These are phyloP conservation scores for Notolepis coatsorum DNA, from an alignment of 2,797 vertebrate genomes.

Conservation along the genomic window DNA sequence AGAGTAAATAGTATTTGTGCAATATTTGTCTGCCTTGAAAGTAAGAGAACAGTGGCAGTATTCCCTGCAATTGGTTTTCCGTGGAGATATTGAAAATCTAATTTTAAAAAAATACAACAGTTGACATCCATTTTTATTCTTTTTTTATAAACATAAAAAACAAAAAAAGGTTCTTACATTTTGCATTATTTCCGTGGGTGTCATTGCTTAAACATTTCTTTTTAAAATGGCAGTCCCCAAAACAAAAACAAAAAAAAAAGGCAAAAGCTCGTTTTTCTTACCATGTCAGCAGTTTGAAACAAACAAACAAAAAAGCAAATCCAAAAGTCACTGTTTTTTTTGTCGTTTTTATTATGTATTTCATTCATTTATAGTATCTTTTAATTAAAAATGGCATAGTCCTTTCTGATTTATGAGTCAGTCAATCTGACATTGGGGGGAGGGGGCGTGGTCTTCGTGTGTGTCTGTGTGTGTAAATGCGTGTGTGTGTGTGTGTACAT, in stretches of 20 bases:
- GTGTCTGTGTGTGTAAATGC: conserved; percentile 73
- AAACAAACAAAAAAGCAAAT: conserved; percentile 39
- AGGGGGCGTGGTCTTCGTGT: conserved; percentile 63
- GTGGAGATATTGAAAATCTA: conserved; percentile 81
- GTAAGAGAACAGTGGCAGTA: conserved; percentile 88
- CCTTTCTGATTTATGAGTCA: conserved; percentile 69
- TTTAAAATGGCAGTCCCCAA: conserved; percentile 71
- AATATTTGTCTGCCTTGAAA: conserved; percentile 89
- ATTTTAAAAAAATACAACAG: conserved; percentile 81
- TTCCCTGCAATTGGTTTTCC: conserved; percentile 92
- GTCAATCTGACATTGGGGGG: conserved; percentile 43
- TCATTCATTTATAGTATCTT: conserved; percentile 57
- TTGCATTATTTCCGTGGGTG: conserved; percentile 66
- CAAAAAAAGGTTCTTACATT: conserved; percentile 48
- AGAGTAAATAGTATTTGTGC: conserved; percentile 86
- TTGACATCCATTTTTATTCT: conserved; percentile 70
- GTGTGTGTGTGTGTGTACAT: conserved; percentile 61
- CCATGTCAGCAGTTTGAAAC: conserved; percentile 58
- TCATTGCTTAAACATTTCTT: conserved; percentile 67
- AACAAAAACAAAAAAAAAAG: conserved; percentile 70
- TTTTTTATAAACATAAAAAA: conserved; percentile 70
- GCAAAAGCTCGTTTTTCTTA: conserved; percentile 66
- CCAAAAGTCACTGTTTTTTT: conserved; percentile 43
- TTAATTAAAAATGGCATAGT: conserved; percentile 69
- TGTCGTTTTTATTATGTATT: conserved; percentile 39